Base-by-base conservation (phyloP, 2,113 vertebrate species). In the Tympanuchus pallidicinctus region DNA sequence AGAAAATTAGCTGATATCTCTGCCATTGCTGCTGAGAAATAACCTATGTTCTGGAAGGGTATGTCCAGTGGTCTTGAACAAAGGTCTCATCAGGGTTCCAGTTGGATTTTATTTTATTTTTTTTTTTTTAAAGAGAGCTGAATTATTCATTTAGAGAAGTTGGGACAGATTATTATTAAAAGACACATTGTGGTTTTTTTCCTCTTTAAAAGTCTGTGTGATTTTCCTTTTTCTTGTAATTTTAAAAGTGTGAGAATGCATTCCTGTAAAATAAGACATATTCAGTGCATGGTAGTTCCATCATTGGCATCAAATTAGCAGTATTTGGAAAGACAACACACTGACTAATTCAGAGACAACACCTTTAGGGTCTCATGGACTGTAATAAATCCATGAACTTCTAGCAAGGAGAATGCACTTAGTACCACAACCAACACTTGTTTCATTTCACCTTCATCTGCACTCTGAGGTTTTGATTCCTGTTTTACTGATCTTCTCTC, bases 331-430 rank as follows among this genome's bases (percentile, higher is more conserved):
- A 92, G 79, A 50, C 75, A 91, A 71, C 54, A 91, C 74, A 48
- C 92, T 94, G 89, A 85, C 85, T 94, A 92, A 95, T 92, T 73
- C 94, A 94, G 85, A 66, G 75, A n/a, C 25, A 2, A 43, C 75
- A 95, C 69, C 82, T 89, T 79, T 36, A 42, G n/a, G 81, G 36
- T 63, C 42, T 89, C 56, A 56, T 1, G 56, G 75, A 70, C 28
- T 34, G 93, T 52, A 72, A 72, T 16, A 88, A 79, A 91, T 25
- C 79, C 87, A 94, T 84, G 80, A 71, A n/a, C 25, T 83, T 67
- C 27, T 6, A 63, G 76, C 80, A 81, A 90, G 76, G 69, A 78
- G 86, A 92, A 15, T 25, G 42, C 36, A 56, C 73, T 72, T 30
- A 11, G 52, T 21, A 69, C 43, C 48, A 57, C 25, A 70, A 66